A percentile compares a stretch with the other conserved stretches of the same genome.
These are phyloP conservation scores for Plemyria rubiginata DNA, from an alignment of 2,888 invertebrate species.

Conservation along the genomic window DNA sequence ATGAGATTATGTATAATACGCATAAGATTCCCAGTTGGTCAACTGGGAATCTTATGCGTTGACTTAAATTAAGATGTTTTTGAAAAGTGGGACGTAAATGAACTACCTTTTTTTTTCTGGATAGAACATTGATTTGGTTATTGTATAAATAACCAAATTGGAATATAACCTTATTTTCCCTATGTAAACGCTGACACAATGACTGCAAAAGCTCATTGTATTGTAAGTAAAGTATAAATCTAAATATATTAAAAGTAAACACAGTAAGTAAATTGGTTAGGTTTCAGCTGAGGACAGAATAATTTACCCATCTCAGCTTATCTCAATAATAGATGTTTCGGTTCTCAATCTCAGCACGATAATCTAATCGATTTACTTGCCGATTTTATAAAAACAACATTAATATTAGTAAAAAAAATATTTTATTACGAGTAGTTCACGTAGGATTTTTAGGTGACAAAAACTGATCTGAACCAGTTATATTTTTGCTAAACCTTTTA, in stretches of 20 bases:
- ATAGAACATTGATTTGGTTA: neutral
- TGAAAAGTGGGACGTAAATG: conserved; percentile 3
- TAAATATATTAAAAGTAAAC: neutral
- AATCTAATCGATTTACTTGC: conserved; percentile 12
- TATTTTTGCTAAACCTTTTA: too few species aligned
- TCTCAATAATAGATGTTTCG: conserved; percentile 21
- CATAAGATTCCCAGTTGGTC: too few species aligned
- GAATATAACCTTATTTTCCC: neutral
- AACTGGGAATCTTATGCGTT: conserved; percentile 25
- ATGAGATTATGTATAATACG: too few species aligned
- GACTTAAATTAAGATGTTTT: conserved; percentile 24
- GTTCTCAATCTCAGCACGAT: conserved; percentile 12
- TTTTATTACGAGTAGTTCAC: too few species aligned
- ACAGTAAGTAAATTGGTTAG: conserved; percentile 6
- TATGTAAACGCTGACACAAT: conserved; percentile 1
- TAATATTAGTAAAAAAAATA: neutral
- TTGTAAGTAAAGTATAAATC: neutral
- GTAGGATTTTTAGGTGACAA: too few species aligned
- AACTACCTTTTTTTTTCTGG: neutral
- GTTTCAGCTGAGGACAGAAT: conserved; percentile 14
- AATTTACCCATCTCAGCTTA: conserved; percentile 13
- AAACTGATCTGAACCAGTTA: too few species aligned
- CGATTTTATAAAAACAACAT: conserved; percentile 6
- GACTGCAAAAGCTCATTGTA: neutral
- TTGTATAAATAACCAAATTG: neutral